Percentiles rank a stretch among this genome's conserved stretches.
Conservation (phyloP, 2,888 invertebrate genomes). For the Drosophila hamatofila region DNA sequence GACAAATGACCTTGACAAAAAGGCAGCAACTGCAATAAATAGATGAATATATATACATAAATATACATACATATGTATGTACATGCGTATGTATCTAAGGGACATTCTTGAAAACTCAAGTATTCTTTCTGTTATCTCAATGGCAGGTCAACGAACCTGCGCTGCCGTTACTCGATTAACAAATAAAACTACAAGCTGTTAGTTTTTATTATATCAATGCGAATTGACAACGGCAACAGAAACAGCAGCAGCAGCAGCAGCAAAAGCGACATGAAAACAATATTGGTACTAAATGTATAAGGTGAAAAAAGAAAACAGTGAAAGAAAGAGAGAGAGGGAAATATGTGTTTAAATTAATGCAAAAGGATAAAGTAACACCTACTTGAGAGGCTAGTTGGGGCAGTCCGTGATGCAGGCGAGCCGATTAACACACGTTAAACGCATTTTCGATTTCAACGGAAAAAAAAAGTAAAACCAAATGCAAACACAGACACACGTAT, state of each 20-base stretch:
- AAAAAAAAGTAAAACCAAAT: conserved; percentile 35
- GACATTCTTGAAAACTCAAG: not conserved
- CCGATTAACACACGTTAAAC: conserved; percentile 46
- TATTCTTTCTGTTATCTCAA: too few relatives aligned
- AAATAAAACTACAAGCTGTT: conserved; percentile 61
- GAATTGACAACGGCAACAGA: conserved; percentile 48
- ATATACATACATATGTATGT: not conserved
- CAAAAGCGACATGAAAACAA: not conserved
- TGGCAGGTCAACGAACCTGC: conserved; percentile 65
- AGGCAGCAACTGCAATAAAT: conserved; percentile 25
- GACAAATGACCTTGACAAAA: conserved; percentile 44
- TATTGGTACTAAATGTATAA: conserved; percentile 26
- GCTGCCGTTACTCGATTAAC: conserved; percentile 43
- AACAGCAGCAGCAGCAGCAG: not conserved
- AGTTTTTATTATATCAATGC: conserved; percentile 65
- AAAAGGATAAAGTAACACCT: conserved; percentile 25
- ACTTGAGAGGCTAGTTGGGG: conserved; percentile 30
- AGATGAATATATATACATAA: not conserved
- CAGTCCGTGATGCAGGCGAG: conserved; percentile 34
- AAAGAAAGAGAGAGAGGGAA: not conserved
- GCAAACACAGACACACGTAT: conserved; percentile 22
- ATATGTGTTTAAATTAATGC: conserved; percentile 32
- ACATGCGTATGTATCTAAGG: not conserved
- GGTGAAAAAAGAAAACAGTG: not conserved
- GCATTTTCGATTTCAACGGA: conserved; percentile 55